Evolutionary conservation across 2,888 invertebrate genomes (phyloP).

Genomic region (Microctonus hyperodae): DNA sequence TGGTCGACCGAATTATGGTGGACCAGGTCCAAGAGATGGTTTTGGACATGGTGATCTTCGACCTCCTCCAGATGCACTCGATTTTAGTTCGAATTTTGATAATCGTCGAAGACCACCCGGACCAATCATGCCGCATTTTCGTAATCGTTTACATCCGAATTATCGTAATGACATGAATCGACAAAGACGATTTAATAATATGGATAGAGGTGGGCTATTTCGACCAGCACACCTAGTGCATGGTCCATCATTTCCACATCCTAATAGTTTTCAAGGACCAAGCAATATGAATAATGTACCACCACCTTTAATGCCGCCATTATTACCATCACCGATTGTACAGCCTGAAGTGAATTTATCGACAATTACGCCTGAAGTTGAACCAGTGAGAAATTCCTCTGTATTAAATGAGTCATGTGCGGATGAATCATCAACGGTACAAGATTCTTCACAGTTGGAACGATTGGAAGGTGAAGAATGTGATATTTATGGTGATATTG

Average conservation of each 20-base stretch:
- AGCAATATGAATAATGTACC: slow-evolving; percentile 19
- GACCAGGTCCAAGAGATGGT: slow-evolving; percentile 43
- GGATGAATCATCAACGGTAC: background rate
- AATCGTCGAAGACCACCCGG: slow-evolving; percentile 51
- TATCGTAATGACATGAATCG: slow-evolving; percentile 48
- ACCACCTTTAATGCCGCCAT: slow-evolving; percentile 34
- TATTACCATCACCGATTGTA: slow-evolving; percentile 34
- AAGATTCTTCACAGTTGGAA: slow-evolving; percentile 29
- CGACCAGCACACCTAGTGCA: background rate
- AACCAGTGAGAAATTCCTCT: background rate
- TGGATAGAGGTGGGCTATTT: slow-evolving; percentile 43
- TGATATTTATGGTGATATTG: slow-evolving; percentile 72
- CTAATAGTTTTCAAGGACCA: slow-evolving; percentile 35
- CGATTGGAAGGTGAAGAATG: slow-evolving; percentile 63
- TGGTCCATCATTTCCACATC: slow-evolving; percentile 29
- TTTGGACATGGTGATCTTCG: slow-evolving; percentile 53
- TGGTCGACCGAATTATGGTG: slow-evolving; percentile 57
- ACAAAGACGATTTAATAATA: slow-evolving; percentile 34
- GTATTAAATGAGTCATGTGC: background rate
- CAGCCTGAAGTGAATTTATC: background rate
- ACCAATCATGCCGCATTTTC: slow-evolving; percentile 49
- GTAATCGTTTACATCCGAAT: slow-evolving; percentile 55
- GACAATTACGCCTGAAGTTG: background rate
- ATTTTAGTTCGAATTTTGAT: slow-evolving; percentile 54
- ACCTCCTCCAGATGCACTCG: slow-evolving; percentile 41